These are phyloP conservation scores for Brotula barbata DNA, from an alignment of 2,797 vertebrate genomes.

Conservation along the genomic window DNA sequence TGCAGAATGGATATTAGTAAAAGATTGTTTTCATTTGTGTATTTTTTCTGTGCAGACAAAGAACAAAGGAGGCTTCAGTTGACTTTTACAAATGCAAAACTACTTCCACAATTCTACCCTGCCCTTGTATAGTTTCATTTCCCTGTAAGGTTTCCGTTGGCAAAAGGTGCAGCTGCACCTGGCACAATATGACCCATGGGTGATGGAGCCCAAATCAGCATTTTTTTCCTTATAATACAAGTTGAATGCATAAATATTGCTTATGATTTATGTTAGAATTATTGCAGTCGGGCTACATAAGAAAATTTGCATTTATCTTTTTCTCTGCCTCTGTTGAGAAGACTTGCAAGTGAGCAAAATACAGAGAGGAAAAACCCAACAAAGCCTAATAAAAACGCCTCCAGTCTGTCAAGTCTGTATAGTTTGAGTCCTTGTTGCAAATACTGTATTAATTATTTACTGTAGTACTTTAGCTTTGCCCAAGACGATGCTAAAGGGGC, in stretches of 20 bases:
- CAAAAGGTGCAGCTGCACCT: background rate
- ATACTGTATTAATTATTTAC: too few species aligned
- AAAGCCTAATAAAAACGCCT: too few species aligned
- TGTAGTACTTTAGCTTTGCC: too few species aligned
- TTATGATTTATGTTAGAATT: background rate
- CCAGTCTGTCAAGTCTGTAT: too few species aligned
- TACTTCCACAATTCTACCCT: background rate
- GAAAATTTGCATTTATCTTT: too few species aligned
- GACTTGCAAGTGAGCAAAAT: background rate
- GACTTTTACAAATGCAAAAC: background rate
- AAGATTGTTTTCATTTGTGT: constrained; percentile 13
- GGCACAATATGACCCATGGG: background rate
- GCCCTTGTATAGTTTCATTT: too few species aligned
- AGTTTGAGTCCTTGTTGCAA: too few species aligned
- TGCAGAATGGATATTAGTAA: constrained; percentile 26
- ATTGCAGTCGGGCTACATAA: too few species aligned
- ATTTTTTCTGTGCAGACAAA: constrained; percentile 16
- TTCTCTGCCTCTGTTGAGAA: background rate
- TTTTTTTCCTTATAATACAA: background rate
- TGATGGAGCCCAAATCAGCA: background rate
- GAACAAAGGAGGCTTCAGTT: constrained; percentile 21
- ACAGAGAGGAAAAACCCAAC: too few species aligned
- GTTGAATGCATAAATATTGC: background rate
- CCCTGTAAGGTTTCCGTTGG: background rate
- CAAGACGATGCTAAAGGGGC: too few species aligned